Percentiles rank a stretch among this genome's conserved stretches.
Conservation (phyloP, 35 echinoderm and acorn worm species). For the Apostichopus parvimensis region DNA sequence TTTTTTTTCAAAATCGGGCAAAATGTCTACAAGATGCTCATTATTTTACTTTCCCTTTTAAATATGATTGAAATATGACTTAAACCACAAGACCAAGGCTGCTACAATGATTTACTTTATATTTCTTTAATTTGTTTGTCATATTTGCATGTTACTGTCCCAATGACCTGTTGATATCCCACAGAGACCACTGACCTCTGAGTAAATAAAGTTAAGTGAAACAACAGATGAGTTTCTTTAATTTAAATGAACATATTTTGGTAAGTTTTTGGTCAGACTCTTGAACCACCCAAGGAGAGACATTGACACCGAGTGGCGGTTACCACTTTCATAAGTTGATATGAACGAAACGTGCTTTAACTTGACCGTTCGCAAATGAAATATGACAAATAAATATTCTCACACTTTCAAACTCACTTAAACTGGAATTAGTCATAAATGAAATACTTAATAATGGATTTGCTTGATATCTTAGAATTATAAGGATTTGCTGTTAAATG, state of each 20-base stretch:
- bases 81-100: no score
- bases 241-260: constrained; percentile 27
- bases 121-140: background rate
- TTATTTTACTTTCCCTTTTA: no score
- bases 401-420: background rate
- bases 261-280: background rate
- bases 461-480: background rate
- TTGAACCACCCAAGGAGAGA: constrained; percentile 2
- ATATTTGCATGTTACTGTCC: background rate
- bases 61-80: no score
- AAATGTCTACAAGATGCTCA: no score
- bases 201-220: constrained; percentile 23
- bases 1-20: no score
- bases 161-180: constrained; percentile 15
- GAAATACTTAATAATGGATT: background rate
- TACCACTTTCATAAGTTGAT: background rate
- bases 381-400: constrained; percentile 30
- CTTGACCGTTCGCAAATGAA: background rate
- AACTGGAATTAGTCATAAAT: background rate
- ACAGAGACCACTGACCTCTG: constrained; percentile 3
- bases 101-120: background rate
- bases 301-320: background rate
- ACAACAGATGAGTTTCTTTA: constrained; percentile 2
- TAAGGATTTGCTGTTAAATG: background rate
- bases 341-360: constrained; percentile 13